These are phyloP conservation scores for Andrena minutula DNA, from an alignment of 2,888 invertebrate species.

Conservation along the genomic window DNA sequence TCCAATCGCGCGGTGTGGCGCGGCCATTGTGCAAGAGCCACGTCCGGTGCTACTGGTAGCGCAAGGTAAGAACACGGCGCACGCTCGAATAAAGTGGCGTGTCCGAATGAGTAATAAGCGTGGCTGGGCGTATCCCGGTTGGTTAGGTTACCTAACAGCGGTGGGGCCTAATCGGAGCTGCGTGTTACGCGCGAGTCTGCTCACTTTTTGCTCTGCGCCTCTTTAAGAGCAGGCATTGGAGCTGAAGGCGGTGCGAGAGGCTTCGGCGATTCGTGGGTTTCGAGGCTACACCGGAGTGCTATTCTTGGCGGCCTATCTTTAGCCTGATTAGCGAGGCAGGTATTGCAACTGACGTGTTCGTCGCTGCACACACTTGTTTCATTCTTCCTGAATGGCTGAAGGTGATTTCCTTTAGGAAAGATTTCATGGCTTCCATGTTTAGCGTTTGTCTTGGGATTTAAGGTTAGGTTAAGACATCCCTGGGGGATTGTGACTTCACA, in stretches of 20 bases:
- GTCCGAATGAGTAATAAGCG: constrained; percentile 83
- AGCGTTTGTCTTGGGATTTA: no score
- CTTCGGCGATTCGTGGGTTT: not conserved
- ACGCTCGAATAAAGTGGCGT: constrained; percentile 81
- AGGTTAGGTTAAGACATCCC: no score
- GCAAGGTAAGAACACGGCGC: constrained; percentile 66
- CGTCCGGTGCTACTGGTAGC: constrained; percentile 71
- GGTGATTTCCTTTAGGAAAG: no score
- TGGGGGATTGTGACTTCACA: no score
- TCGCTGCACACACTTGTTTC: no score
- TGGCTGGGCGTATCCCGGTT: constrained; percentile 83
- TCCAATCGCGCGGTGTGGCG: constrained; percentile 62
- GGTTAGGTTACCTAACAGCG: constrained; percentile 79
- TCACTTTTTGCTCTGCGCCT: constrained; percentile 35
- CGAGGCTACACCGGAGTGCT: not conserved
- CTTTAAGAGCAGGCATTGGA: not conserved
- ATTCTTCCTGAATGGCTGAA: no score
- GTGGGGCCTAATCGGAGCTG: constrained; percentile 82
- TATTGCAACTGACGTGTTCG: not conserved
- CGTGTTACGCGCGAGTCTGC: constrained; percentile 80
- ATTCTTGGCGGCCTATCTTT: not conserved
- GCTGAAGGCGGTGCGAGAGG: not conserved
- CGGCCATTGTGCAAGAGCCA: constrained; percentile 73
- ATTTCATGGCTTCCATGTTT: no score
- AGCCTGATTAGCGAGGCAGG: not conserved